Evolutionary conservation across 1,140 invertebrate genomes (phyloP), one percentile per base, ranked within the genome.

Genomic region (Zaprionus vittiger): DNA sequence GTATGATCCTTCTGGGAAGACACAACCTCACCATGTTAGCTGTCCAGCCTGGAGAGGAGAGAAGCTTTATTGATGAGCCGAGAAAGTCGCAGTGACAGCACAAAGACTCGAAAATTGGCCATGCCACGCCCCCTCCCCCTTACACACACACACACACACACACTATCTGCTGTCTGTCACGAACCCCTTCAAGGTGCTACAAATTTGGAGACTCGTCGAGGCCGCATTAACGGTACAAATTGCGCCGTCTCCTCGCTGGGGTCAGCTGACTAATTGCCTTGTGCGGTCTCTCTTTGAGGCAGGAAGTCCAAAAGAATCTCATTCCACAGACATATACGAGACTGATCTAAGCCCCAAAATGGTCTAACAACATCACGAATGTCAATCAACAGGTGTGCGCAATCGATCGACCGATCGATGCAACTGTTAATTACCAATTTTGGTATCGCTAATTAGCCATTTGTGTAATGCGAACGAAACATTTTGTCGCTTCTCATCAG

Each of bases 401-500:
- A 38, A 47, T 61, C 65, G 65, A 62, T 65, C 54, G 38, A 54
- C 74, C 71, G 54, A 68, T 38, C 71, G n/a, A n/a, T n/a, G 14
- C 20, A 70, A 75, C 44, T 66, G 70, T 73, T 83, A 78, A 70
- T 80, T 78, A 78, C 83, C 83, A 86, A 86, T 86, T 86, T 86
- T 83, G 84, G 84, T 54, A 74, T 61, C 54, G 64, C 64, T 86
- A 87, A 86, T 87, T 86, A 86, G 61, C 77, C 77, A 75, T 80
- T 77, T 86, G 67, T 63, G 77, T 76, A 59, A 87, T 74, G 64
- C 54, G 55, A 9, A 56, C 28, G 37, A 26, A 5, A 56, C 9
- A 41, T 57, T 47, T n/a, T 37, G 26, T 52, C 24, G 31, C 17
- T 38, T 44, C 12, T 44, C 12, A 9, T 52, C 17, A 17, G 28